Evolutionary conservation across 2,888 invertebrate species (phyloP).

Genomic region (Athetis lepigone): DNA sequence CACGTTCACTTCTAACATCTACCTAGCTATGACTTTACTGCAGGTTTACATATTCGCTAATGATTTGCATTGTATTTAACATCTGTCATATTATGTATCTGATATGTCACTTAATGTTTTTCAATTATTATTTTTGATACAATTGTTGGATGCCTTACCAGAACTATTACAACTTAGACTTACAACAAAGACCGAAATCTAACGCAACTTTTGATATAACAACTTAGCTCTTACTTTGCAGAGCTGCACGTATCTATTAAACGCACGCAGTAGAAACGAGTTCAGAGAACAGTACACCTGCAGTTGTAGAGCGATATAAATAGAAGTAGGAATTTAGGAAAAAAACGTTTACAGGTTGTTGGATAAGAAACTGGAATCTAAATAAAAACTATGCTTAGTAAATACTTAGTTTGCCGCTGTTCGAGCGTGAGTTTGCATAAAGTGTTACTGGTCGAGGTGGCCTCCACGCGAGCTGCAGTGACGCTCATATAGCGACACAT

Average conservation of each 20-base stretch:
- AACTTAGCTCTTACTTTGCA: not conserved
- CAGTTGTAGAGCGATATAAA: slow-evolving; percentile 31
- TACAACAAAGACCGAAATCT: not conserved
- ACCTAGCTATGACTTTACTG: slow-evolving; percentile 2
- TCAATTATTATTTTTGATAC: too few species aligned
- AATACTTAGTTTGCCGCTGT: slow-evolving; percentile 1
- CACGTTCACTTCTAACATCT: slow-evolving; percentile 21
- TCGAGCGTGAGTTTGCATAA: slow-evolving; percentile 50
- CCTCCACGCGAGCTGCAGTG: slow-evolving; percentile 32
- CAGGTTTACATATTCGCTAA: slow-evolving; percentile 31
- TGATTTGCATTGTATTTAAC: slow-evolving; percentile 48
- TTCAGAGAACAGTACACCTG: slow-evolving; percentile 41
- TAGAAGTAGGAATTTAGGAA: slow-evolving; percentile 36
- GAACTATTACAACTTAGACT: not conserved
- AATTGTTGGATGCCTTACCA: not conserved
- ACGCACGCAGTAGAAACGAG: slow-evolving; percentile 18
- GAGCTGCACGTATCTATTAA: not conserved
- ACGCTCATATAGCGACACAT: slow-evolving; percentile 43
- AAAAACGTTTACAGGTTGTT: slow-evolving; percentile 12
- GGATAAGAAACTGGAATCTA: slow-evolving; percentile 6
- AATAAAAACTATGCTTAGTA: slow-evolving; percentile 21
- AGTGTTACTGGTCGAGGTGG: slow-evolving; percentile 25
- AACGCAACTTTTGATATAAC: slow-evolving; percentile 3
- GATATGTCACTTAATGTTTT: too few species aligned
- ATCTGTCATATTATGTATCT: slow-evolving; percentile 34